phyloP scores from a whole-genome alignment of 2,888 invertebrate genomes.

The Dinocampus coccinellae region DNA sequence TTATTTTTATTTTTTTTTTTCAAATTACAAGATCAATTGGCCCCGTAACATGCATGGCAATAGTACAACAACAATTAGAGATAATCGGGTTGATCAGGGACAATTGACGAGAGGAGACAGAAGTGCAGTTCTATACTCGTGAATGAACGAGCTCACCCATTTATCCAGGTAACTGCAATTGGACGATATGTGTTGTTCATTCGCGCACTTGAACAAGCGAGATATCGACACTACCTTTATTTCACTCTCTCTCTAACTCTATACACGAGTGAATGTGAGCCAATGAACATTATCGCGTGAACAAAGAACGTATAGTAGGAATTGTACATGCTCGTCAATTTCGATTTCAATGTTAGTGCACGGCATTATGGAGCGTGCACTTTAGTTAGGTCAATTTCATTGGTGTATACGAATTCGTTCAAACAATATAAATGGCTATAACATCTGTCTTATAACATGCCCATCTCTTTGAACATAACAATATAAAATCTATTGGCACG shows the following conservation, averaged over 20 bases:
- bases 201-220: slow-evolving; percentile 33
- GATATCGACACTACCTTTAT: slow-evolving; percentile 40
- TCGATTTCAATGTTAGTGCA: slow-evolving; percentile 20
- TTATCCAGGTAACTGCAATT: slow-evolving; percentile 52
- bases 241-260: no score
- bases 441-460: no score
- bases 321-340: slow-evolving; percentile 39
- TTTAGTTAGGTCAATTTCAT: slow-evolving; percentile 12
- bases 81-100: slow-evolving; percentile 24
- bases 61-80: slow-evolving; percentile 19
- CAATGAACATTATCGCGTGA: slow-evolving; percentile 34
- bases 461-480: no score
- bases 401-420: background rate
- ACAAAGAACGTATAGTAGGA: slow-evolving; percentile 43
- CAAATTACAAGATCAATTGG: no score
- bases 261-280: slow-evolving; percentile 12
- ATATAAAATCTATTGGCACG: no score
- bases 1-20: no score
- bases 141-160: slow-evolving; percentile 32
- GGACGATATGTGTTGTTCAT: slow-evolving; percentile 40
- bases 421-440: background rate
- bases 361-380: background rate
- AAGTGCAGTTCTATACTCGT: slow-evolving; percentile 34
- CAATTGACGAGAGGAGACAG: slow-evolving; percentile 29
- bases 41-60: background rate